A percentile compares a stretch with the other conserved stretches of the same genome.
These are phyloP conservation scores for Quadroppia sp. DNA, from an alignment of 2,888 invertebrate genomes.

Conservation along the genomic window DNA sequence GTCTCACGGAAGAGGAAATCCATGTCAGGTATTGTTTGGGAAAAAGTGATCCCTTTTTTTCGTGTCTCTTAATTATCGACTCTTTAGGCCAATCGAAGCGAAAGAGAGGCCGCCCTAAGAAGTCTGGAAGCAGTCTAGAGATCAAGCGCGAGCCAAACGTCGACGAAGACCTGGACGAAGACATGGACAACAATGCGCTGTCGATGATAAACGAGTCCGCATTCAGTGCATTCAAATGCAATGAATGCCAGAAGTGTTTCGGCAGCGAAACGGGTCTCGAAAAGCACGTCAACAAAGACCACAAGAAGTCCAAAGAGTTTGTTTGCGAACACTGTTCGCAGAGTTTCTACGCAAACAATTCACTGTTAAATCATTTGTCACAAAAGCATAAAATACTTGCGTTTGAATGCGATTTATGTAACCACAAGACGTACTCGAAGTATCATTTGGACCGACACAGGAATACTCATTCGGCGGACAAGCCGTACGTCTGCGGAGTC, in stretches of 20 bases:
- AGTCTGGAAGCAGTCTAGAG: no score
- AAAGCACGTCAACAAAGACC: constrained; percentile 3
- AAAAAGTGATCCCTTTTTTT: no score
- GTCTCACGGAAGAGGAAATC: no score
- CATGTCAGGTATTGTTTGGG: no score
- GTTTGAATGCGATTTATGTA: not conserved
- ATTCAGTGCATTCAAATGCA: not conserved
- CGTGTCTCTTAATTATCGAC: no score
- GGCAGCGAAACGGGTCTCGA: not conserved
- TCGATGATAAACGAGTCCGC: no score
- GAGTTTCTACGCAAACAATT: not conserved
- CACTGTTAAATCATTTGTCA: not conserved
- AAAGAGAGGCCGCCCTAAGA: no score
- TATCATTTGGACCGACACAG: not conserved
- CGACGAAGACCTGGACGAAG: no score
- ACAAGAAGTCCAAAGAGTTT: not conserved
- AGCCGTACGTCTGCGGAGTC: not conserved
- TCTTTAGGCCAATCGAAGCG: no score
- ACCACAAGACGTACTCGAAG: not conserved
- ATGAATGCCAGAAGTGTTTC: not conserved
- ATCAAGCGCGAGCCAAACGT: no score
- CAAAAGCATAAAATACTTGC: not conserved
- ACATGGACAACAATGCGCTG: no score
- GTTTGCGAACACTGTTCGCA: not conserved
- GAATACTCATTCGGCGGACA: not conserved